phyloP scores from a whole-genome alignment of 2,797 vertebrate species.

The Morelia viridis region DNA sequence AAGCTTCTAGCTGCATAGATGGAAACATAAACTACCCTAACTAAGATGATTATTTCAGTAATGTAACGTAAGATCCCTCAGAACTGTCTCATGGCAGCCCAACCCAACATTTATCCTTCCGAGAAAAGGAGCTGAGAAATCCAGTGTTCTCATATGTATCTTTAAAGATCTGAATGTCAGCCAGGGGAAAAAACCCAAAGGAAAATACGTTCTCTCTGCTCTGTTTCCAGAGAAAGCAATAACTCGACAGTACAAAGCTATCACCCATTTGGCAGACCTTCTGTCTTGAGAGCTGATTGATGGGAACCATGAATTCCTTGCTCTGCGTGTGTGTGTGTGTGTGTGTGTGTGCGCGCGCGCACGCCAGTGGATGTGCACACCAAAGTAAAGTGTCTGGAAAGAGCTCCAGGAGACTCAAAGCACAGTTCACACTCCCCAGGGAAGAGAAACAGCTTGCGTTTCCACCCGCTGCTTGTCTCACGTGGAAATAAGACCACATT shows the following conservation, averaged over 20 bases:
- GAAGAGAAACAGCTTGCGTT: neutral
- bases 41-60: neutral
- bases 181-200: conserved; percentile 50
- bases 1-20: neutral
- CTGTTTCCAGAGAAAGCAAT: conserved; percentile 62
- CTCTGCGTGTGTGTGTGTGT: neutral
- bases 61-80: neutral
- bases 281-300: conserved; percentile 58
- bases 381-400: neutral
- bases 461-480: neutral
- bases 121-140: conserved; percentile 18
- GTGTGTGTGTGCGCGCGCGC: too few species aligned
- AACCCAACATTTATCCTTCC: neutral
- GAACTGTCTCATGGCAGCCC: conserved; percentile 2
- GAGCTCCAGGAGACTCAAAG: neutral
- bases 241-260: conserved; percentile 62
- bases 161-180: conserved; percentile 53
- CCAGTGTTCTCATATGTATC: conserved; percentile 7
- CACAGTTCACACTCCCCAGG: too few species aligned
- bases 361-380: neutral
- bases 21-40: neutral
- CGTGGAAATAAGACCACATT: neutral
- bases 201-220: conserved; percentile 48
- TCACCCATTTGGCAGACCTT: conserved; percentile 63
- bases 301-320: conserved; percentile 45